Conservation (phyloP, 2,888 invertebrate species). For the Piscicola geometra region DNA sequence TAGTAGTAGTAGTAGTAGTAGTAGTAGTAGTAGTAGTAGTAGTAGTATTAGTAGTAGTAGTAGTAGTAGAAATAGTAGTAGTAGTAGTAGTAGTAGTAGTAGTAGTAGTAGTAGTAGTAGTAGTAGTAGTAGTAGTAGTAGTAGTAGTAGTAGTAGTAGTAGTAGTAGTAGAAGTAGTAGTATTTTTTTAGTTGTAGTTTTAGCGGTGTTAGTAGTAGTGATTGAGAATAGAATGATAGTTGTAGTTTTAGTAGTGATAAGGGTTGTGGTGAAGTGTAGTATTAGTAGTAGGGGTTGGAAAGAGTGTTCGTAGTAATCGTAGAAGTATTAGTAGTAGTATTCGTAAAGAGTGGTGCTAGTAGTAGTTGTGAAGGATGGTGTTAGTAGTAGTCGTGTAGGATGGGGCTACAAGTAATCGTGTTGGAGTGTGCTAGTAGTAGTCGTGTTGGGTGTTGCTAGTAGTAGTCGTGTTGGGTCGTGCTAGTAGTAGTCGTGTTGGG, state of each 20-base stretch:
- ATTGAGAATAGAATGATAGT: not conserved
- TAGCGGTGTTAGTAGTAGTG: not conserved
- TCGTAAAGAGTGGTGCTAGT: too few species aligned
- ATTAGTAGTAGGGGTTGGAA: constrained; percentile 33
- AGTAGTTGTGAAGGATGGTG: too few species aligned
- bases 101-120: constrained; percentile 24
- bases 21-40: constrained; percentile 4
- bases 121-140: constrained; percentile 21
- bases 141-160: constrained; percentile 24
- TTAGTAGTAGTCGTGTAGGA: too few species aligned
- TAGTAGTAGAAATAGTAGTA: not conserved
- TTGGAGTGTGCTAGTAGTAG: too few species aligned
- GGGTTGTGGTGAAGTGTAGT: constrained; percentile 34
- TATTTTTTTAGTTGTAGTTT: not conserved
- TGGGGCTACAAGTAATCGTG: too few species aligned
- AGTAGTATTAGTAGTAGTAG: not conserved
- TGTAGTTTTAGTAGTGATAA: constrained; percentile 32
- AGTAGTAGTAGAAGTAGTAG: constrained; percentile 22
- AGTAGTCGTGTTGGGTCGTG: too few species aligned
- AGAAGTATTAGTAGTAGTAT: too few species aligned
- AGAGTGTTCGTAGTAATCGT: too few species aligned
- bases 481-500: too few species aligned
- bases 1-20: not conserved
- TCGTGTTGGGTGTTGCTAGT: too few species aligned
- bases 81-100: constrained; percentile 1